Percentiles rank a stretch among this genome's conserved stretches.
phyloP scores from a whole-genome alignment of 2,888 invertebrate genomes.

The Plebejus anna region DNA sequence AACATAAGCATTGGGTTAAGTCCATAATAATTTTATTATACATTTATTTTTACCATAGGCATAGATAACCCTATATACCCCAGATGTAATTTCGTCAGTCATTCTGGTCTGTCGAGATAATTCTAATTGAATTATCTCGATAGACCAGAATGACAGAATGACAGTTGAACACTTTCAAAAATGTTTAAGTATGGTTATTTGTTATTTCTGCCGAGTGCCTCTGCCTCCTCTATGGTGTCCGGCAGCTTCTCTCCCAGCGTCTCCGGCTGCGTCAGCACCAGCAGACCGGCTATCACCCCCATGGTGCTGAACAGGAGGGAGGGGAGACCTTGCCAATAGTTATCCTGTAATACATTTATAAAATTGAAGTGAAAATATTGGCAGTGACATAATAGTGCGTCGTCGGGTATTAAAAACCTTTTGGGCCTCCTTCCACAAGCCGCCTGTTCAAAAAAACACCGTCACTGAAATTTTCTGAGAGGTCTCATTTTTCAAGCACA shows the following conservation, averaged over 20 bases:
- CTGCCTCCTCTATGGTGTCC: slow-evolving; percentile 80
- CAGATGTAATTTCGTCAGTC: neutral
- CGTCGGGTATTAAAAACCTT: too few relatives aligned
- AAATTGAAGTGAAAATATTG: neutral
- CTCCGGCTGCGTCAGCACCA: slow-evolving; percentile 81
- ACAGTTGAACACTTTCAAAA: neutral
- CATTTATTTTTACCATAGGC: too few relatives aligned
- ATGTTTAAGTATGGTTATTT: neutral
- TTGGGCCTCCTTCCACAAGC: neutral
- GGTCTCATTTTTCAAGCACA: too few relatives aligned
- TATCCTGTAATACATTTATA: slow-evolving; percentile 44
- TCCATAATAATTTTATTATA: too few relatives aligned
- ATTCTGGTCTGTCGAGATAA: neutral
- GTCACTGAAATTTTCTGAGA: too few relatives aligned
- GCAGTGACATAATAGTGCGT: too few relatives aligned
- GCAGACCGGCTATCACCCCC: slow-evolving; percentile 73
- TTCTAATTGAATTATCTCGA: too few relatives aligned
- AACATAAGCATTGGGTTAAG: neutral
- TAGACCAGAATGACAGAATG: too few relatives aligned
- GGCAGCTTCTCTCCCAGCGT: slow-evolving; percentile 80
- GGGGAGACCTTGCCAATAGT: slow-evolving; percentile 66
- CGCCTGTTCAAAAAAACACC: too few relatives aligned
- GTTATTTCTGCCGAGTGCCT: slow-evolving; percentile 49
- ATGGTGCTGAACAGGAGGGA: slow-evolving; percentile 76
- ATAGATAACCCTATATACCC: too few relatives aligned